Percentiles rank a stretch among this genome's conserved stretches.
These are phyloP conservation scores for Cybosia mesomella DNA, from an alignment of 2,888 invertebrate species.

Conservation along the genomic window DNA sequence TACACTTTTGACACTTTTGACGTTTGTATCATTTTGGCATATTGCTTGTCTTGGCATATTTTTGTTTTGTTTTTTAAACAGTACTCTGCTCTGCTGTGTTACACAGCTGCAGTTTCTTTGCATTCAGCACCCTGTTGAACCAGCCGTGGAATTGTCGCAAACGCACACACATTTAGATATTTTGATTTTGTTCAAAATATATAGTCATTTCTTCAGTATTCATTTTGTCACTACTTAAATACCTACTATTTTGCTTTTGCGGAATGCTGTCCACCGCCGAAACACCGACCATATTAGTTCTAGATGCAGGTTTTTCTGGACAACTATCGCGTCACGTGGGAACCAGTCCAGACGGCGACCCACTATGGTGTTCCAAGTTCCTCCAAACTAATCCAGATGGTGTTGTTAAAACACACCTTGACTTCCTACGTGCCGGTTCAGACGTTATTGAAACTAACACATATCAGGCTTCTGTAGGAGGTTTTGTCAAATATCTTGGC, in stretches of 20 bases:
- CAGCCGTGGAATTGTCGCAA: neutral
- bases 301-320: conserved; percentile 93
- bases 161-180: neutral
- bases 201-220: neutral
- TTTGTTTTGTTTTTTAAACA: neutral
- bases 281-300: conserved; percentile 67
- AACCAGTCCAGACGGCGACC: conserved; percentile 92
- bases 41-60: neutral
- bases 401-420: conserved; percentile 92
- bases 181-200: neutral
- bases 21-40: neutral
- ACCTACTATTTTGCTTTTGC: neutral
- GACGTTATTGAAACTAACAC: conserved; percentile 95
- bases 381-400: conserved; percentile 92
- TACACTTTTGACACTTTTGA: neutral
- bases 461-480: conserved; percentile 94
- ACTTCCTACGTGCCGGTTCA: conserved; percentile 94
- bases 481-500: conserved; percentile 91
- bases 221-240: neutral
- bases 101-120: neutral
- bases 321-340: conserved; percentile 91
- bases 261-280: conserved; percentile 35
- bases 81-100: no score
- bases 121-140: neutral
- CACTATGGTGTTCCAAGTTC: conserved; percentile 95